Percentiles rank a stretch among this genome's conserved stretches.
Conservation (phyloP, 2,113 vertebrate species). For the Sceloporus tristichus region DNA sequence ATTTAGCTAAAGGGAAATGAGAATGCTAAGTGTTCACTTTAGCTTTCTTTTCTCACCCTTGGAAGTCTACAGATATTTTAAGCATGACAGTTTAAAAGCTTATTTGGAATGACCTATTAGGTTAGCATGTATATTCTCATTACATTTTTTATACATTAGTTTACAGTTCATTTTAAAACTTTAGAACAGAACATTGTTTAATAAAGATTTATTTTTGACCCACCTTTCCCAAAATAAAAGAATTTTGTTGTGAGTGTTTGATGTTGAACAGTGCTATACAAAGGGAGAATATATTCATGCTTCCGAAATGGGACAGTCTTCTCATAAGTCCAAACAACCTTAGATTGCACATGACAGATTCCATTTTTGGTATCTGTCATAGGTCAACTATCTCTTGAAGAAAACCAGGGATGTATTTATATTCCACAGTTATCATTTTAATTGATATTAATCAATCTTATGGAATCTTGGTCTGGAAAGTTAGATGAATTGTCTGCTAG, state of each 20-base stretch:
- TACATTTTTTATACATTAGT: background rate
- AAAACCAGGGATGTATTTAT: too few relatives aligned
- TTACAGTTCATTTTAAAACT: constrained; percentile 6
- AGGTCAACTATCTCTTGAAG: too few relatives aligned
- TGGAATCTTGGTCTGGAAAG: too few relatives aligned
- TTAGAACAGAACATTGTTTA: background rate
- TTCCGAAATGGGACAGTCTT: background rate
- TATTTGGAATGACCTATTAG: background rate
- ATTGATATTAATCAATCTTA: too few relatives aligned
- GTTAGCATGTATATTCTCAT: background rate
- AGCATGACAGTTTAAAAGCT: constrained; percentile 20
- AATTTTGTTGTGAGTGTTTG: too few relatives aligned
- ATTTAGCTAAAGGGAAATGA: constrained; percentile 31
- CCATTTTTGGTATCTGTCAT: too few relatives aligned
- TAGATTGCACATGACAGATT: background rate
- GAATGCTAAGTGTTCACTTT: constrained; percentile 34
- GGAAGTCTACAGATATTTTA: constrained; percentile 11
- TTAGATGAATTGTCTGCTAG: too few relatives aligned
- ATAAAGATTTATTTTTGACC: constrained; percentile 4
- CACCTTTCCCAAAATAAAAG: background rate
- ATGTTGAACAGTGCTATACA: too few relatives aligned
- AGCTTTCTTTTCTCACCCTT: constrained; percentile 32
- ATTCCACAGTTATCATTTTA: too few relatives aligned
- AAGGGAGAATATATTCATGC: background rate
- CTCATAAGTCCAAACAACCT: too few relatives aligned